These are phyloP conservation scores for Colostygia pectinataria DNA, from an alignment of 2,888 invertebrate genomes.

Conservation along the genomic window DNA sequence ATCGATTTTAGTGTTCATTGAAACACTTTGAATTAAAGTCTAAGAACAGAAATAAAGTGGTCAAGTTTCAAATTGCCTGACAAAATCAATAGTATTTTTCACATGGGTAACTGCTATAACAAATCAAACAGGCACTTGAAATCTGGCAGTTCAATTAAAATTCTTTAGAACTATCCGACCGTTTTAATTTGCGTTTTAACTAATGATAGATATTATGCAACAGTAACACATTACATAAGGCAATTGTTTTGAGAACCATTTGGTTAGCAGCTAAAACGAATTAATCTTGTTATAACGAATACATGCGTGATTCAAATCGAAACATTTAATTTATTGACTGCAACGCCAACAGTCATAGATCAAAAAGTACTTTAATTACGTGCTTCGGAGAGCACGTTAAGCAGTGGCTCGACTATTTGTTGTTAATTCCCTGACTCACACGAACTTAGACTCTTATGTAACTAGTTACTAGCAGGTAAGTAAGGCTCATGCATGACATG, in stretches of 20 bases:
- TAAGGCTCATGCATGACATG: too few relatives aligned
- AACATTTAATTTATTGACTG: slow-evolving; percentile 13
- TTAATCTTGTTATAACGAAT: slow-evolving; percentile 16
- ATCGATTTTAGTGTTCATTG: too few relatives aligned
- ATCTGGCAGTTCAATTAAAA: slow-evolving; percentile 2
- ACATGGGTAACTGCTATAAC: background rate
- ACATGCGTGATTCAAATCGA: slow-evolving; percentile 12
- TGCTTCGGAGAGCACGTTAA: too few relatives aligned
- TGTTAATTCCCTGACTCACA: too few relatives aligned
- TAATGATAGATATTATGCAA: slow-evolving; percentile 11
- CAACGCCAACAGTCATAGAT: too few relatives aligned
- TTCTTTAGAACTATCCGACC: slow-evolving; percentile 4
- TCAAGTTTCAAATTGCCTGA: too few relatives aligned
- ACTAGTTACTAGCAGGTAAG: too few relatives aligned
- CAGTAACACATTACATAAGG: slow-evolving; percentile 10
- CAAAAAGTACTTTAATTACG: too few relatives aligned
- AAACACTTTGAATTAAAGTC: too few relatives aligned
- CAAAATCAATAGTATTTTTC: background rate
- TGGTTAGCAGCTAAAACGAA: slow-evolving; percentile 5
- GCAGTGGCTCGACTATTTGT: too few relatives aligned
- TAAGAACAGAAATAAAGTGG: too few relatives aligned
- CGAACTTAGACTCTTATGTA: too few relatives aligned
- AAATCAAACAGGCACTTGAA: slow-evolving; percentile 7
- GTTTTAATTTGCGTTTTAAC: slow-evolving; percentile 10
- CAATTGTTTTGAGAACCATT: slow-evolving; percentile 15